Base-by-base conservation (phyloP, 1,140 invertebrate species). In the Scaptomyza graminum region DNA sequence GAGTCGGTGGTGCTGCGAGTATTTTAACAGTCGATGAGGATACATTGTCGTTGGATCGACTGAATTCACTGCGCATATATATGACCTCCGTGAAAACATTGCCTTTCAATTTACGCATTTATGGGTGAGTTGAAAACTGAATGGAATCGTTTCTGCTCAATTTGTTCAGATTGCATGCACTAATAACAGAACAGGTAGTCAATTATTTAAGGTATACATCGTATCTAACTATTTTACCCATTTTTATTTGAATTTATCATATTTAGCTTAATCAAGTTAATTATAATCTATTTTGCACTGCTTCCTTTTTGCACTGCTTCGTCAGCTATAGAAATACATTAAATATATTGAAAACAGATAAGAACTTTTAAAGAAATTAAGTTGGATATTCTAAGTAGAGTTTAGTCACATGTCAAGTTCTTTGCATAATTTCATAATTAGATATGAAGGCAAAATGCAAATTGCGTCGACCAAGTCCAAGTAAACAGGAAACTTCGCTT, bases 51-150 rank as follows among this genome's bases (percentile, higher is more conserved):
- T 75, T 91, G 77, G 85, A 92, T 70, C 80, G 91, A 16, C 69
- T 92, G 13, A 92, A 89, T 56, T 92, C 91, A 15, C 55, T 92
- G 60, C 89, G 91, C 59, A 92, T 91, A 55, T 92, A 91, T 62
- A 92, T 89, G 83, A 88, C 90, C 37, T 88, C 90, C 4, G 87
- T 92, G 71, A 92, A 90, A 87, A 90, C 89, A 52, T 74, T 92
- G 74, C 91, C 91, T 54, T 92, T 92, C 60, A 91, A 91, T 82
- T 90, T 91, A 51, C 83, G 88, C 59, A 91, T 92, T 57, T 92
- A 92, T 44, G 91, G 91, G 91, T 92, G 63, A 92, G 91, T 87
- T 49, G 55, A 13, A 12, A 49, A 61, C 28, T 16, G 70, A 63
- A 34, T 25, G n/a, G 28, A 31, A 46, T 59, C 13, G 28, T 50